Percentiles rank a stretch among this genome's conserved stretches.
phyloP scores from a whole-genome alignment of 1,140 invertebrate genomes.

The Bombus waltoni region DNA sequence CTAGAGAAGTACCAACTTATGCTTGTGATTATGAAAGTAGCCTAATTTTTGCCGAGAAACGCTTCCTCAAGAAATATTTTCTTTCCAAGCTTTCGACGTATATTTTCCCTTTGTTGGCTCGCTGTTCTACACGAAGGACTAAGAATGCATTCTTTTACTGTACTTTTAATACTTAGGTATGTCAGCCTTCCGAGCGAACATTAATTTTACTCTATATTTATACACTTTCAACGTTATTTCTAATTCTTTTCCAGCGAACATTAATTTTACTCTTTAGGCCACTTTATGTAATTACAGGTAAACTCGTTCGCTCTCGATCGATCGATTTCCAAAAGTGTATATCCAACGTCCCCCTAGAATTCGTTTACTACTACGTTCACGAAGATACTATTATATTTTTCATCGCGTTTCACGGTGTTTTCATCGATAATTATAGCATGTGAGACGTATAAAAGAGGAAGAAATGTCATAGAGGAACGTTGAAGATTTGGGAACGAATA shows the following conservation, averaged over 20 bases:
- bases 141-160: too few relatives aligned
- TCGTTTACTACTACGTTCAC: conserved; percentile 12
- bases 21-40: neutral
- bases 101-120: too few relatives aligned
- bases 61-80: neutral
- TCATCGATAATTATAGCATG: neutral
- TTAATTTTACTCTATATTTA: too few relatives aligned
- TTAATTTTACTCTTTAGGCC: neutral
- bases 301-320: neutral
- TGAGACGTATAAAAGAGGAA: too few relatives aligned
- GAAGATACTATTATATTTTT: conserved; percentile 26
- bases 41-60: too few relatives aligned
- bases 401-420: conserved; percentile 26
- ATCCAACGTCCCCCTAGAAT: neutral
- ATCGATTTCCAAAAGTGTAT: conserved; percentile 3
- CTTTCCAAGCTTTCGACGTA: too few relatives aligned
- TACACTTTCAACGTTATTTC: too few relatives aligned
- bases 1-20: neutral
- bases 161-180: too few relatives aligned
- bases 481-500: too few relatives aligned
- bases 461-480: neutral
- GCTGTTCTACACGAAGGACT: too few relatives aligned
- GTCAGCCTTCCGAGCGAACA: too few relatives aligned
- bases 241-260: too few relatives aligned
- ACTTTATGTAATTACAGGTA: neutral